phyloP scores from a whole-genome alignment of 2,888 invertebrate genomes.

The Erebia aethiops region DNA sequence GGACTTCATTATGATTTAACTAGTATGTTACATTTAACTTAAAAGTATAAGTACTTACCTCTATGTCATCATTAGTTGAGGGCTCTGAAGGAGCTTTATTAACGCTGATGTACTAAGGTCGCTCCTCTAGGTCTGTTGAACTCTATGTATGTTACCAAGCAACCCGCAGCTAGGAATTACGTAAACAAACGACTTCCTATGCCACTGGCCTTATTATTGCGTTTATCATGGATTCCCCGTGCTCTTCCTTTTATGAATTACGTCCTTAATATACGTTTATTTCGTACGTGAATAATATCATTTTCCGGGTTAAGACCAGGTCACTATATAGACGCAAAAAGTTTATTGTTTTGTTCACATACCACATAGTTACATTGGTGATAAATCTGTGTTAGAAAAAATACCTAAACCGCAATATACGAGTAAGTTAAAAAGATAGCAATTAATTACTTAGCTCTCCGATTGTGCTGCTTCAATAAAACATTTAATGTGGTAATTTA shows the following conservation, averaged over 20 bases:
- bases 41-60: too few relatives aligned
- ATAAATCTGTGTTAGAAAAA: not conserved
- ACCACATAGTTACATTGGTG: not conserved
- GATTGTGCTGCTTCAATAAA: too few relatives aligned
- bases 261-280: constrained; percentile 12
- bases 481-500: too few relatives aligned
- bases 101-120: not conserved
- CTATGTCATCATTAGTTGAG: too few relatives aligned
- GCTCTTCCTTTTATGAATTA: constrained; percentile 22
- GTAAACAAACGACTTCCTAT: constrained; percentile 35
- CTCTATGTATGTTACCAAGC: constrained; percentile 31
- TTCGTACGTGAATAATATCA: constrained; percentile 1
- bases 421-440: not conserved
- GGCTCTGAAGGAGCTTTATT: too few relatives aligned
- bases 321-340: not conserved
- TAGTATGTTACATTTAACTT: too few relatives aligned
- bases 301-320: not conserved
- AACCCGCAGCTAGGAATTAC: constrained; percentile 31
- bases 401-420: not conserved
- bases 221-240: constrained; percentile 16
- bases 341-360: not conserved
- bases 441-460: too few relatives aligned
- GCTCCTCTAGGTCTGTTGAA: not conserved
- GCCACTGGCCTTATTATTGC: constrained; percentile 15
- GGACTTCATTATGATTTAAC: too few relatives aligned